Base-by-base conservation (phyloP, 2,888 invertebrate species). In the Ethmia dodecea region DNA sequence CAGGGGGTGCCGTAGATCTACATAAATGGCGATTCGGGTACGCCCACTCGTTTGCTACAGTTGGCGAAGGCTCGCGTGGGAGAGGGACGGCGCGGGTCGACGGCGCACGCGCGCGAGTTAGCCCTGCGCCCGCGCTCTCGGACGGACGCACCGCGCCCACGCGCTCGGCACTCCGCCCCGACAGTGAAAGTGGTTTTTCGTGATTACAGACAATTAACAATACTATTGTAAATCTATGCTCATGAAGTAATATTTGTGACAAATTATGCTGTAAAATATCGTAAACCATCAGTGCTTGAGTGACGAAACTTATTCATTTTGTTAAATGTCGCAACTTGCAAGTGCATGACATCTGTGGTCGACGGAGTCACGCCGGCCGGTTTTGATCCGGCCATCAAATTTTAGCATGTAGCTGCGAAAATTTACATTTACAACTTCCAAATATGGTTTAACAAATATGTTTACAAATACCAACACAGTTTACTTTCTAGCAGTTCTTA, bases 21-120 rank as follows among this genome's bases (percentile, higher is more conserved):
- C 81, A 52, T 65, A 80, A 70, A 79, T 67, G 83, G 81, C 43
- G 42, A 70, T 74, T 77, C 77, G 60, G 67, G 71, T 75, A 62
- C 69, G 60, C 81, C 81, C 59, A 80, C 81, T 61, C 57, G 35
- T 58, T 56, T 55, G 69, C 56, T 65, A 70, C 69, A 66, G 57
- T 72, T 69, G 60, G 55, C 50, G 52, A 52, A 57, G 66, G 66
- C 59, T 52, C 45, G 65, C 60, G 69, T 58, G 65, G 71, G 73
- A 70, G 74, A 66, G 74, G 67, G 55, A 49, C 11, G 50, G 40
- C 52, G 43, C 36, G 6, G 22, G 10, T 15, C 40, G 40, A 32
- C 38, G 27, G 35, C 35, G 35, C 42, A 49, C 47, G 58, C 48
- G 51, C 68, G 68, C 67, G 69, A 78, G 84, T 81, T 57, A 59